Conservation (phyloP, 2,113 vertebrate species). For the Syrmaticus mikado region DNA sequence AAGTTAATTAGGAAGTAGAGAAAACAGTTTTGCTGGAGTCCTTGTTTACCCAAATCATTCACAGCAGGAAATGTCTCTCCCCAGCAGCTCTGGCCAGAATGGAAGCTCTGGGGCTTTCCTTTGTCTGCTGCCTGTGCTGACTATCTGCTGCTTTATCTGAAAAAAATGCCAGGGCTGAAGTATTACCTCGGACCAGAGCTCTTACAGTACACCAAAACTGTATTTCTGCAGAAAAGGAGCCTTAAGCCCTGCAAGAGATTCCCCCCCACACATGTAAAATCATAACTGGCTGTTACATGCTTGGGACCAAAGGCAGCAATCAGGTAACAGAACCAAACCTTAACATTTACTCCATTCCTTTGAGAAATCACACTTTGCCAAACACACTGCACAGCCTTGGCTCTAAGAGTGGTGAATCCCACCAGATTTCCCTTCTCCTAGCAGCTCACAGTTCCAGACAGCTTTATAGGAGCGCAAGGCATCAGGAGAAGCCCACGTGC, state of each 20-base stretch:
- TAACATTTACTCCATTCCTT: neutral
- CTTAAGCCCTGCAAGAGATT: neutral
- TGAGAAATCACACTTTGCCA: accelerated
- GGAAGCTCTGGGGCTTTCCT: neutral
- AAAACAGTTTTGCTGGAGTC: slow-evolving; percentile 31
- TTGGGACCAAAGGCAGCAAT: neutral
- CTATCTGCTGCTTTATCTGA: neutral
- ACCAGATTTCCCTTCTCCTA: neutral
- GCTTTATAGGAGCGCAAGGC: neutral
- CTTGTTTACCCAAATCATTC: neutral
- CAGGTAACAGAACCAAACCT: neutral
- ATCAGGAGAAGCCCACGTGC: neutral
- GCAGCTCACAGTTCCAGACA: neutral
- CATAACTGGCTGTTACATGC: accelerated
- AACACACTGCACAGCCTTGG: neutral
- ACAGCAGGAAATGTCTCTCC: slow-evolving; percentile 28
- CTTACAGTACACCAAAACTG: neutral
- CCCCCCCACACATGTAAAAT: neutral
- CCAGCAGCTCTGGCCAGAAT: neutral
- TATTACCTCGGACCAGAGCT: neutral
- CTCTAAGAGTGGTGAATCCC: neutral
- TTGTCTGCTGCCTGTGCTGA: neutral
- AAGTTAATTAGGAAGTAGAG: slow-evolving; percentile 44
- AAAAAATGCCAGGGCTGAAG: neutral
- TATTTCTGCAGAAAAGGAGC: neutral